Evolutionary conservation across 2,113 vertebrate species (phyloP).

Genomic region (Vidua macroura): DNA sequence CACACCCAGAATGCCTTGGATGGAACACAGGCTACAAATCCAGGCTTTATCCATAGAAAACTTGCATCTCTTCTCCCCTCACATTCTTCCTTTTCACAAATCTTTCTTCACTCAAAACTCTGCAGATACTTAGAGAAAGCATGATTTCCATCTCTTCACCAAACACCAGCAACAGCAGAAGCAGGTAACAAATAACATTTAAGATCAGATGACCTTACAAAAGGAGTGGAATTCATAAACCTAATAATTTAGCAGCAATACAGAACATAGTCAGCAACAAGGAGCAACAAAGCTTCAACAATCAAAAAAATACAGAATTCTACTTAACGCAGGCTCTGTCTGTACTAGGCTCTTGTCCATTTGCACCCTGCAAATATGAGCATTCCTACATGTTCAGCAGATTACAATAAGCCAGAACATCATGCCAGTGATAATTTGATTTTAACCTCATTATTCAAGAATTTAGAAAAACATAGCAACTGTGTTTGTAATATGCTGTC

Average conservation of each 20-base stretch:
- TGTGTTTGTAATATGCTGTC: not conserved
- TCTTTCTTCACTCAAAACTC: not conserved
- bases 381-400: not conserved
- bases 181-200: not conserved
- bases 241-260: not conserved
- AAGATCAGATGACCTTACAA: not conserved
- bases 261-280: not conserved
- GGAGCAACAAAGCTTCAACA: not conserved
- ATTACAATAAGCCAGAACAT: not conserved
- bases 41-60: not conserved
- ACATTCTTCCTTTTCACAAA: not conserved
- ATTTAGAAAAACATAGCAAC: not conserved
- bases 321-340: not conserved
- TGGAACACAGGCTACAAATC: not conserved
- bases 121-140: not conserved
- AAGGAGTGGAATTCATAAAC: not conserved
- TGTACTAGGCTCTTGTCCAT: not conserved
- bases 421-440: not conserved
- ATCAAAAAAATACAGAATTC: not conserved
- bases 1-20: not conserved
- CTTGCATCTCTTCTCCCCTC: not conserved
- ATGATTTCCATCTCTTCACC: not conserved
- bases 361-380: not conserved
- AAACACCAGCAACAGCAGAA: not conserved
- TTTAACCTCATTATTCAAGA: not conserved